A percentile compares a stretch with the other conserved stretches of the same genome.
Conservation (phyloP, 2,888 invertebrate genomes). For the Noctua fimbriata region DNA sequence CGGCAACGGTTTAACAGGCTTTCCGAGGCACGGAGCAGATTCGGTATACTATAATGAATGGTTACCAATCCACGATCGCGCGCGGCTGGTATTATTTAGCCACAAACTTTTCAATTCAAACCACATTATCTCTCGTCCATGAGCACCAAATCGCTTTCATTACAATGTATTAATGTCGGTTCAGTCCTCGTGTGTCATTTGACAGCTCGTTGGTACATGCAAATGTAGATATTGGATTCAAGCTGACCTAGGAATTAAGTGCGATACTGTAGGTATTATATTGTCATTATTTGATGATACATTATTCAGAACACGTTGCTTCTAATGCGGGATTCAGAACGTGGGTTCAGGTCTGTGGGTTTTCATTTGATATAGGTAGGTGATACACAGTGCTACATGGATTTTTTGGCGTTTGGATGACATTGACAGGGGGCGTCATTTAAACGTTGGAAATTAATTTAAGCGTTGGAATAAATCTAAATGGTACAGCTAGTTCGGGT, state of each 20-base stretch:
- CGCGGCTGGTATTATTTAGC: neutral
- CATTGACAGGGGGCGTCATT: neutral
- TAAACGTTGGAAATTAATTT: too few relatives aligned
- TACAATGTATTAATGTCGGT: slow-evolving; percentile 40
- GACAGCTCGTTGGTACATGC: slow-evolving; percentile 17
- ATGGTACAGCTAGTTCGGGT: neutral
- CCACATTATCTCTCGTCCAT: neutral
- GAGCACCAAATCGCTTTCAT: slow-evolving; percentile 46
- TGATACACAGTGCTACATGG: neutral
- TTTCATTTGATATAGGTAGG: neutral
- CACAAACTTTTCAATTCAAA: neutral
- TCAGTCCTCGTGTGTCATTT: slow-evolving; percentile 27
- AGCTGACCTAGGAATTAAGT: slow-evolving; percentile 53
- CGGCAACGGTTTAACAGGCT: too few relatives aligned
- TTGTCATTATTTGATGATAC: slow-evolving; percentile 40
- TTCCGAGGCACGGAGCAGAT: too few relatives aligned
- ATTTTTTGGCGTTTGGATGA: neutral
- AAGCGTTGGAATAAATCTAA: neutral
- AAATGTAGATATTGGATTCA: slow-evolving; percentile 28
- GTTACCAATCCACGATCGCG: neutral
- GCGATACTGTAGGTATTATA: slow-evolving; percentile 12
- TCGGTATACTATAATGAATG: neutral
- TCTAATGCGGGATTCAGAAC: slow-evolving; percentile 18
- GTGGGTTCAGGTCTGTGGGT: slow-evolving; percentile 9
- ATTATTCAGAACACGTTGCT: slow-evolving; percentile 51